A percentile compares a stretch with the other conserved stretches of the same genome.
These are phyloP conservation scores for Drosophila watanabei DNA, from an alignment of 1,140 invertebrate genomes.

Conservation along the genomic window DNA sequence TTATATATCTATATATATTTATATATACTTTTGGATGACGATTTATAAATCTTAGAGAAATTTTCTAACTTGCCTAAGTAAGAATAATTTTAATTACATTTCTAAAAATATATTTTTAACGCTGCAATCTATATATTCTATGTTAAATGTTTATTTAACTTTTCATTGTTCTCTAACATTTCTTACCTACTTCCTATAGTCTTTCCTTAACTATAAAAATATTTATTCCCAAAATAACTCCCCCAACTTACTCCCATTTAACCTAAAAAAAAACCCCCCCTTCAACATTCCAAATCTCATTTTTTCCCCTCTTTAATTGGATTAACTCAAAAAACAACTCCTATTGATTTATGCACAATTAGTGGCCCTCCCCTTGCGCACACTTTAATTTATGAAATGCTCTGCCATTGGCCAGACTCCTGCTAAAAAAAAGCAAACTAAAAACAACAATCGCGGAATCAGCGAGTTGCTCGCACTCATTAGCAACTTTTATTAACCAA, in stretches of 20 bases:
- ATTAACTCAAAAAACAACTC: background rate
- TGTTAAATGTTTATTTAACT: too few relatives aligned
- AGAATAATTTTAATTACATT: background rate
- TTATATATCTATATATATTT: too few relatives aligned
- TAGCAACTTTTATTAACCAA: conserved; percentile 80
- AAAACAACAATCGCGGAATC: conserved; percentile 52
- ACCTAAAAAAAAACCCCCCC: background rate
- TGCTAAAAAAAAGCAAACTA: conserved; percentile 18
- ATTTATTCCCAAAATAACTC: background rate
- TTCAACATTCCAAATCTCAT: background rate
- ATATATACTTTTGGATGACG: too few relatives aligned
- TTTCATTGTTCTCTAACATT: background rate
- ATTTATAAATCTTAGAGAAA: background rate
- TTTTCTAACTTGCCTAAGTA: background rate
- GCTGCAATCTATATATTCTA: background rate
- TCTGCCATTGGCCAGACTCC: conserved; percentile 51
- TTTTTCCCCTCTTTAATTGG: background rate
- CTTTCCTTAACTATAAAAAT: background rate
- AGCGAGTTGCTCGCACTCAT: conserved; percentile 67
- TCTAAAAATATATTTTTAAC: background rate
- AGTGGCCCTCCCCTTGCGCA: conserved; percentile 17
- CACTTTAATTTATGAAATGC: conserved; percentile 12
- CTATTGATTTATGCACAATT: conserved; percentile 27
- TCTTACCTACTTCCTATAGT: background rate
- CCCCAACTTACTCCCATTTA: background rate